Evolutionary conservation across 2,797 vertebrate species (phyloP).

Genomic region (Etheostoma nigrum): DNA sequence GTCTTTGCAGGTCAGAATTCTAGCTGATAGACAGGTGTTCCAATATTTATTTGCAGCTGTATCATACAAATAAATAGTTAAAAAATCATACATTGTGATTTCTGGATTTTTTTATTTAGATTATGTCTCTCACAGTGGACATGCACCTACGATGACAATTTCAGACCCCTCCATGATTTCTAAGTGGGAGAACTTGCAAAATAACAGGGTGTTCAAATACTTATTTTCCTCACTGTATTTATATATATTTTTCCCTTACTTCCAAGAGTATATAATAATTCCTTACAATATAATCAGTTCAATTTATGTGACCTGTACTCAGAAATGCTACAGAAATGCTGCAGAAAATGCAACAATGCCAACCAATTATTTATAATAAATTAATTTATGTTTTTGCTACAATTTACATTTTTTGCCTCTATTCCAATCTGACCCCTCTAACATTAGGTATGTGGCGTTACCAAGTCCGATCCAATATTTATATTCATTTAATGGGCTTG

Average conservation of each 20-base stretch:
- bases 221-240: neutral
- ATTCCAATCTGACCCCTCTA: neutral
- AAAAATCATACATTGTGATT: too few species aligned
- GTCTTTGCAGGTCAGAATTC: too few species aligned
- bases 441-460: neutral
- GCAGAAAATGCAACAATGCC: neutral
- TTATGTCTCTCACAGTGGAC: too few species aligned
- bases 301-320: neutral
- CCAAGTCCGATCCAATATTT: neutral
- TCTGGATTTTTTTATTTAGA: too few species aligned
- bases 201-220: too few species aligned
- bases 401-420: neutral
- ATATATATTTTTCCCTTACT: neutral
- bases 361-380: neutral
- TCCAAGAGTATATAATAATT: neutral
- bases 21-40: too few species aligned
- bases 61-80: too few species aligned
- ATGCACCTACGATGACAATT: too few species aligned
- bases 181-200: too few species aligned
- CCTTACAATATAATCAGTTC: neutral
- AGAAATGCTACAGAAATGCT: neutral
- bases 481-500: neutral
- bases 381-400: neutral
- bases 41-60: too few species aligned
- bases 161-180: too few species aligned